phyloP scores from a whole-genome alignment of 2,113 vertebrate species.

The Oryctolagus cuniculus region mOryCun1.1 NC_091448.1:10138501-10139000 shows the following conservation, averaged over 20 bases:
- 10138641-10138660: background rate
- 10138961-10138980: background rate
- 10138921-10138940: background rate
- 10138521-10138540: background rate
- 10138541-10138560: background rate
- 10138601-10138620: background rate
- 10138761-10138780: background rate
- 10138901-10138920: background rate
- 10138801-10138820: background rate
- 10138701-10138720: background rate
- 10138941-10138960: background rate
- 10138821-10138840: background rate
- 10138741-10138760: background rate
- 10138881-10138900: background rate
- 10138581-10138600: background rate
- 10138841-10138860: background rate
- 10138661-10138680: background rate
- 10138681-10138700: background rate
- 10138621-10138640: background rate
- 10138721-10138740: background rate
- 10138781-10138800: background rate
- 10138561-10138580: slow-evolving; percentile 15
- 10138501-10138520: background rate
- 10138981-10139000: background rate
- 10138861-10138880: background rate